These are phyloP conservation scores for Sylvilagus floridanus DNA, from an alignment of 2,797 vertebrate species.

Conservation along the genomic window DNA sequence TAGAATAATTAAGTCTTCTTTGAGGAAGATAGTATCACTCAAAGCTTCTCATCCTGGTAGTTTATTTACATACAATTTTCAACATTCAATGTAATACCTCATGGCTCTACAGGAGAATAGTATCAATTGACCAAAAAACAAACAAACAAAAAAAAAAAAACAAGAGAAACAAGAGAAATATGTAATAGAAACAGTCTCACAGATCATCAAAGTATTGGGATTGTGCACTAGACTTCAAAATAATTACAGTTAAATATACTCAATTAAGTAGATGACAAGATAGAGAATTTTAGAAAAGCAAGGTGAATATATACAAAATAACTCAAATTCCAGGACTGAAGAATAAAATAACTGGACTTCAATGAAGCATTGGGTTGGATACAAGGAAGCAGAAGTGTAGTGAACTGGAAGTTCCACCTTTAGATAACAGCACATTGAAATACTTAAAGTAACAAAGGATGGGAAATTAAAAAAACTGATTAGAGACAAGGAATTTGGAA, in stretches of 20 bases:
- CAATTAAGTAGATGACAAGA: neutral
- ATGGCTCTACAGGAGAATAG: neutral
- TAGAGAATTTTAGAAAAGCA: neutral
- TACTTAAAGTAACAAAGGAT: neutral
- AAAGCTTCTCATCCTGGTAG: neutral
- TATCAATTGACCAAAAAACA: neutral
- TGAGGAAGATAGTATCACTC: neutral
- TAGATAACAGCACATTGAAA: neutral
- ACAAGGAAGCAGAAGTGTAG: neutral
- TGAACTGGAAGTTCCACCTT: neutral
- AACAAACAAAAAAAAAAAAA: neutral
- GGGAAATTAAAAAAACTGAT: neutral
- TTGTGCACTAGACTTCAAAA: neutral
- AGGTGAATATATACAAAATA: neutral
- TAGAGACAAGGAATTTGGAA: neutral
- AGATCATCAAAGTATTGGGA: neutral
- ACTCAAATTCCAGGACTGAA: neutral
- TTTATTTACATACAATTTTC: neutral
- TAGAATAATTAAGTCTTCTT: constrained; percentile 11
- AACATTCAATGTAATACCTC: neutral
- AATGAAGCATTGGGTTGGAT: neutral
- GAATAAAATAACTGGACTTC: neutral
- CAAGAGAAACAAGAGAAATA: neutral
- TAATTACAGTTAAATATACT: neutral
- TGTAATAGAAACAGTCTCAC: neutral